Evolutionary conservation across 2,797 vertebrate genomes (phyloP), one percentile per base, ranked within the genome.

Genomic region (Echiichthys vipera): DNA sequence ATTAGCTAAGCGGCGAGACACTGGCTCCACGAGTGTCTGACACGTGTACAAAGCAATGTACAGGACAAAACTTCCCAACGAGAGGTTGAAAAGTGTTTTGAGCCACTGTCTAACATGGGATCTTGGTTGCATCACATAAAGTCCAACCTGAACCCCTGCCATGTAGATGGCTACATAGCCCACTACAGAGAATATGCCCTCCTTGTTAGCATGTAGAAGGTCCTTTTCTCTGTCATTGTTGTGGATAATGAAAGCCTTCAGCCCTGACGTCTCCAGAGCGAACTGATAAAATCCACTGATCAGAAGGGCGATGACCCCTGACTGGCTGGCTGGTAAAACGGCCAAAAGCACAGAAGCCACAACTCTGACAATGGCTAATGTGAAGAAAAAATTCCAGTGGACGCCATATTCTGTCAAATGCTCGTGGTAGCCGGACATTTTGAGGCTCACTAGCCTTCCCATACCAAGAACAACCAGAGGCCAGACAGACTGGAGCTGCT

Each of bases 331-430:
- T 4, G 96, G 95, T 24, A 97, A 91, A 11, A 96, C 0, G 13
- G 89, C 71, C 69, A 99, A 80, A 55, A 99, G 84, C 22, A 94
- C 34, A 6, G 97, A 96, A 7, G 96, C 94, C 49, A 94, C 66
- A 24, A 98, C 85, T 88, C 95, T 95, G 32, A 98, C 95, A 3
- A 95, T 71, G 0, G 96, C 95, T 56, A 99, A 71, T 0, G 97
- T 99, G 80, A 99, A 99, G 86, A 99, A 99, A 67, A 99, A 99
- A 86, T 99, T 99, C 98, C 98, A 99, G 83, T 99, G 97, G 65
- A 97, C 83, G 0, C 98, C 98, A 3, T 99, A 99, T 79, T 99
- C 98, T 0, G 95, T 95, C 25, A 96, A 84, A 24, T 99, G 98
- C 78, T 99, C 97, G 0, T 98, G 97, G 85, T 99, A 99, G 22